Evolutionary conservation across 2,888 invertebrate genomes (phyloP), one percentile per base, ranked within the genome.

Genomic region (Athetis lepigone): DNA sequence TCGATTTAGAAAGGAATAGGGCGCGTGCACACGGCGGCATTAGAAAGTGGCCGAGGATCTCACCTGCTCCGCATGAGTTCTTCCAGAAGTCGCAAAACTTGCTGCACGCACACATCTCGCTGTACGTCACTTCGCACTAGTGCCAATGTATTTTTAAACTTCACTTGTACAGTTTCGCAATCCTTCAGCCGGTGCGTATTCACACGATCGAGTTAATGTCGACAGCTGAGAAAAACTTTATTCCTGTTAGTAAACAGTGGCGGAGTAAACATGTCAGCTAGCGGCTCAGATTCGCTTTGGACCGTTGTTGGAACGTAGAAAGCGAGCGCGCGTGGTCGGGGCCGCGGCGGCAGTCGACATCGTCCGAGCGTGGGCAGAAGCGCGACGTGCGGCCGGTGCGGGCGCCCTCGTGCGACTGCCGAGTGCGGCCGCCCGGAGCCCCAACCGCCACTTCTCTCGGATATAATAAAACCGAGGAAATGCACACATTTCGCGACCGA

Each of bases 101-200:
- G 89, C 93, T 94, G 89, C 95, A 95, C 84, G 93, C 84, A 87
- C 94, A 92, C 95, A 95, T 95, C 89, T 92, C 84, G 90, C 79
- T 77, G 77, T 83, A 84, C 90, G 91, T 92, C 92, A 92, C 93
- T 88, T 83, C 85, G 85, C 90, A 92, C 92, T 88, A 89, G 85
- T 90, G 93, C 91, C 91, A 93, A 93, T 92, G 91, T 95, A 94
- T 94, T 94, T 94, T 92, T 94, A 94, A 94, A 95, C 93, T 93
- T 93, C 94, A 94, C 94, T 93, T 90, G 90, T 91, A 93, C 79
- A 90, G 93, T 94, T 94, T 94, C 92, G 92, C 90, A 94, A 93
- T 89, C 85, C 89, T 91, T 90, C 90, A 91, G 88, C 86, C 88
- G 86, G 87, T 84, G 83, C 88, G 89, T 87, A 87, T 89, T 89